Conservation (phyloP, 2,113 vertebrate genomes). For the Vulpes ferrilata region DNA sequence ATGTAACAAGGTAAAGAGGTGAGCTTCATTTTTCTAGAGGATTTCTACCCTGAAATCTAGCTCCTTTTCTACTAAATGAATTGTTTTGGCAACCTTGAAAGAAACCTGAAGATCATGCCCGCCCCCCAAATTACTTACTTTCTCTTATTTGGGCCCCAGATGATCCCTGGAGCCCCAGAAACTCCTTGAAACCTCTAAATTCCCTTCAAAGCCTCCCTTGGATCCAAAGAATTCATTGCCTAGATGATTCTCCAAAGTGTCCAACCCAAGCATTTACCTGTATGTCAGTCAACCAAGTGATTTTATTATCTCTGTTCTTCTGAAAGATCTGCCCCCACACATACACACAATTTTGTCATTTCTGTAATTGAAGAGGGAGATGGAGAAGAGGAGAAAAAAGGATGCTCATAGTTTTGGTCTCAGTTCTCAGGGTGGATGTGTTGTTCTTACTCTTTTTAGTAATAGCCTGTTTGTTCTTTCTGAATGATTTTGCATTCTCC, state of each 20-base stretch:
- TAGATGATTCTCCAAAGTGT: background rate
- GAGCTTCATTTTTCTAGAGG: background rate
- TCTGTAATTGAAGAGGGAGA: background rate
- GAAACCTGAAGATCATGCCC: background rate
- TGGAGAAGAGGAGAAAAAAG: background rate
- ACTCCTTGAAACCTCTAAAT: background rate
- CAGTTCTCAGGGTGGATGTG: background rate
- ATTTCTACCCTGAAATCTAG: slow-evolving; percentile 7
- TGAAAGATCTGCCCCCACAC: background rate
- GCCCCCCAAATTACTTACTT: background rate
- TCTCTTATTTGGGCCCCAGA: background rate
- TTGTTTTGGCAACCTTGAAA: background rate
- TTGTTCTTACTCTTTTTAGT: background rate
- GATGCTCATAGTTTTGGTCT: background rate
- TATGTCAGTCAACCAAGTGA: background rate
- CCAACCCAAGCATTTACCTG: background rate
- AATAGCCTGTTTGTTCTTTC: background rate
- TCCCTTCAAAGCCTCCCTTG: background rate
- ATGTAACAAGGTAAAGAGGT: background rate
- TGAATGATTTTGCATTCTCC: background rate
- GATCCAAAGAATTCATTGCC: background rate
- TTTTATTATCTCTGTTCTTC: background rate
- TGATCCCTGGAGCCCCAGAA: background rate
- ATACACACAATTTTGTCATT: background rate
- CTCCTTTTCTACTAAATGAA: background rate